These are phyloP conservation scores for Silurus aristotelis DNA, from an alignment of 2,797 vertebrate species.

Conservation along the genomic window DNA sequence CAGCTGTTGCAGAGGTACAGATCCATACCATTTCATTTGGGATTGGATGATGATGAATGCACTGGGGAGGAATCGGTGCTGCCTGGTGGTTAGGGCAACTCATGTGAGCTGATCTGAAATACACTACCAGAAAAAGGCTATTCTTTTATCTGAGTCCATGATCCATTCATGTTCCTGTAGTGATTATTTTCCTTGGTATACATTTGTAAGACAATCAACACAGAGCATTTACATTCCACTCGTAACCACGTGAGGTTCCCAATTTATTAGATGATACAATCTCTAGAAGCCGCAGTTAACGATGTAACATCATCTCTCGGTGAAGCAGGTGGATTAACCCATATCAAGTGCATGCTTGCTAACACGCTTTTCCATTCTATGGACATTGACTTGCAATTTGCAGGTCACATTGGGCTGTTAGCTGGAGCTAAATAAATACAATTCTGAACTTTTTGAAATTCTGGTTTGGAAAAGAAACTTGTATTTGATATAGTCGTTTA, in stretches of 20 bases:
- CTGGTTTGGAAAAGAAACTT: not conserved
- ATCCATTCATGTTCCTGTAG: constrained; percentile 7
- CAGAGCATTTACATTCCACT: constrained; percentile 22
- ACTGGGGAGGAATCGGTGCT: constrained; percentile 58
- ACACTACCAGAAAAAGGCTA: not conserved
- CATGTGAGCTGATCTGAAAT: constrained; percentile 14
- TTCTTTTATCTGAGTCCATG: not conserved
- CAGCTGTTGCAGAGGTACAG: constrained; percentile 66
- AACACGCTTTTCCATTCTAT: constrained; percentile 8
- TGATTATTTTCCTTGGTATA: constrained; percentile 32
- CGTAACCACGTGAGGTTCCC: not conserved
- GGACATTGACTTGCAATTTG: constrained; percentile 3
- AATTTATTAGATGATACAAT: constrained; percentile 22
- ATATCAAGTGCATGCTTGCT: not conserved
- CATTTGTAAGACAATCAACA: constrained; percentile 16
- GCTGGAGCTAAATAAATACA: not conserved
- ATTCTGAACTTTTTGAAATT: not conserved
- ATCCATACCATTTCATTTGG: constrained; percentile 68
- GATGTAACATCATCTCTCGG: not conserved
- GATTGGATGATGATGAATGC: constrained; percentile 72
- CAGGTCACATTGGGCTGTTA: no score
- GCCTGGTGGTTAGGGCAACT: constrained; percentile 58
- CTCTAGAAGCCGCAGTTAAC: constrained; percentile 20
- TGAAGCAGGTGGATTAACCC: constrained; percentile 9
- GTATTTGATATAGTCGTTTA: not conserved